Conservation (phyloP, 2,797 vertebrate genomes). For the Mus spretus region DNA sequence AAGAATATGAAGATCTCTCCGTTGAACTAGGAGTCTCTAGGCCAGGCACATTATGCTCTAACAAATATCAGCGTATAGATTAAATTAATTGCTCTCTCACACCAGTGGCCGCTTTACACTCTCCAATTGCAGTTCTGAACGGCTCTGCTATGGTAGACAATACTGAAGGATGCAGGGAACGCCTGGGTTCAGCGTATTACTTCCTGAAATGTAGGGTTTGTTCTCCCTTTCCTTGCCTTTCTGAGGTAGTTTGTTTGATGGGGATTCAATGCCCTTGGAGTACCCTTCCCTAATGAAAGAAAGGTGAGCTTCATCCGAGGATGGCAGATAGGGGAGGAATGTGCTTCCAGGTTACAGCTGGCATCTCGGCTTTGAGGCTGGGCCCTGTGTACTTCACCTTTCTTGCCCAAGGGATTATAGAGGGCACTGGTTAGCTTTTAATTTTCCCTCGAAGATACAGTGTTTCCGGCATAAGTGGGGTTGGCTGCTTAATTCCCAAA, state of each 20-base stretch:
- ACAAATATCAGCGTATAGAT: neutral
- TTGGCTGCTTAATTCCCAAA: constrained; percentile 82
- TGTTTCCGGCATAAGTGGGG: constrained; percentile 81
- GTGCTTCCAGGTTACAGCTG: constrained; percentile 73
- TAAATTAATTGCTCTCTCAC: neutral
- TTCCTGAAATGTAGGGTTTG: constrained; percentile 84
- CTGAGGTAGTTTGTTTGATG: constrained; percentile 87
- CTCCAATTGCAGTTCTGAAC: neutral
- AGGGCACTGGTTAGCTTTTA: constrained; percentile 62
- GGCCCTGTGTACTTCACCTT: constrained; percentile 70
- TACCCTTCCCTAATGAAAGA: constrained; percentile 87
- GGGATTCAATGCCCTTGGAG: constrained; percentile 84
- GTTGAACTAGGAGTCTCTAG: constrained; percentile 18
- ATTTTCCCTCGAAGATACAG: constrained; percentile 69
- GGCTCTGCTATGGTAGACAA: neutral
- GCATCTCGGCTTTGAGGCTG: constrained; percentile 75
- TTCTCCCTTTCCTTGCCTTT: constrained; percentile 77
- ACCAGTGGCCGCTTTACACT: neutral
- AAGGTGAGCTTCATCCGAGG: constrained; percentile 85
- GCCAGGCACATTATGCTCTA: neutral
- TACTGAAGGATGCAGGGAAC: neutral
- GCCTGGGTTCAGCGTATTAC: constrained; percentile 36
- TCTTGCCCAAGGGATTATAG: constrained; percentile 66
- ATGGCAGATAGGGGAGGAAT: constrained; percentile 88
- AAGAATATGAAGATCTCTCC: constrained; percentile 43